These are phyloP conservation scores for Trypoxylon attenuatum DNA, from an alignment of 2,888 invertebrate species.

Conservation along the genomic window DNA sequence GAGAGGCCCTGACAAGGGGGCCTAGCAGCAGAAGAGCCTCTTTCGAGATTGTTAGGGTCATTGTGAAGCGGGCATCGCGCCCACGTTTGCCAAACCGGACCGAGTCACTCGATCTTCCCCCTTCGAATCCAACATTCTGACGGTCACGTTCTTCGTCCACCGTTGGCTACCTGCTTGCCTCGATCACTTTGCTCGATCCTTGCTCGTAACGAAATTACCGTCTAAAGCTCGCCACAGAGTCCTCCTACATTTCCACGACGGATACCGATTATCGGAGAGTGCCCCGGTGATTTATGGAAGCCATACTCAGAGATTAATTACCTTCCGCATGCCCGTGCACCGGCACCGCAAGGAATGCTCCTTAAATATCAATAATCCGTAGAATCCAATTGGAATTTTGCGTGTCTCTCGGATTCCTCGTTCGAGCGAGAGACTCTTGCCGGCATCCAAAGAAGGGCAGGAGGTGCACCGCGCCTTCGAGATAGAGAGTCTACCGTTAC, in stretches of 20 bases:
- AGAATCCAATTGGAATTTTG: not conserved
- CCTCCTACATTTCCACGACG: no score
- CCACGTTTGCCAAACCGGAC: slow-evolving; percentile 57
- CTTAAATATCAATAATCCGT: slow-evolving; percentile 3
- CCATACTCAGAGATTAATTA: slow-evolving; percentile 4
- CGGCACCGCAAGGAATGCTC: not conserved
- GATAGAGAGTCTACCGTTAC: slow-evolving; percentile 3
- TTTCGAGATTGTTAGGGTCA: slow-evolving; percentile 64
- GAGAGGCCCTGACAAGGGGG: slow-evolving; percentile 41
- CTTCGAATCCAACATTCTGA: slow-evolving; percentile 19
- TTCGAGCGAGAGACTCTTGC: not conserved
- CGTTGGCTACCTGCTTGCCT: slow-evolving; percentile 35
- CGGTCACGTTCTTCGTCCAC: slow-evolving; percentile 28
- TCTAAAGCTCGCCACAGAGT: no score
- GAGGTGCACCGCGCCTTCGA: not conserved
- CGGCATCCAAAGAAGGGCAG: not conserved
- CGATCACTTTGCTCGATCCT: not conserved
- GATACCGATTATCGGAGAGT: no score
- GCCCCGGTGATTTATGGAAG: slow-evolving; percentile 5
- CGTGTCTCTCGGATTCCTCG: not conserved
- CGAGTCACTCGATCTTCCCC: slow-evolving; percentile 39
- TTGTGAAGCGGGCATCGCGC: slow-evolving; percentile 67
- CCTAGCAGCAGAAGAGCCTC: slow-evolving; percentile 46
- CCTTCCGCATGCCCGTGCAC: not conserved
- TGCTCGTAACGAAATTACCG: no score